phyloP scores from a whole-genome alignment of 2,888 invertebrate genomes.

The Pristionchus entomophagus region DNA sequence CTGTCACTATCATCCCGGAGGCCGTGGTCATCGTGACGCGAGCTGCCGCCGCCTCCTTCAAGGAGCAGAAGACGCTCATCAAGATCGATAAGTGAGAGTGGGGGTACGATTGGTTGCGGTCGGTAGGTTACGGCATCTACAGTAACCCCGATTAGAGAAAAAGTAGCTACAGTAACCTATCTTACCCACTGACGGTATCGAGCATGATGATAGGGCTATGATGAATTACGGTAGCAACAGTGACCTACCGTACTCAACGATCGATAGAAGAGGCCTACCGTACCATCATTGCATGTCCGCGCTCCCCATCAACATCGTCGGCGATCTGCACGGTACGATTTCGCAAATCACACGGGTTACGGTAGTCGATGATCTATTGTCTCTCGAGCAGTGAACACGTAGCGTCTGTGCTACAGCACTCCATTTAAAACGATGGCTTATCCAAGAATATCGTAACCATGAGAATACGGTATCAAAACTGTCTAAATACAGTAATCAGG shows the following conservation, averaged over 20 bases:
- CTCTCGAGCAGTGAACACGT: not conserved
- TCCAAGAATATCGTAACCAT: too few species aligned
- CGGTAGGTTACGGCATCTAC: not conserved
- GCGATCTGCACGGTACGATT: conserved; percentile 66
- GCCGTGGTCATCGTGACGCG: conserved; percentile 1
- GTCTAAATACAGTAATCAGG: conserved; percentile 40
- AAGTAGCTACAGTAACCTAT: not conserved
- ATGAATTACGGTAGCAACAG: too few species aligned
- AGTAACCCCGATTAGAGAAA: not conserved
- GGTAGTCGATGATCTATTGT: not conserved
- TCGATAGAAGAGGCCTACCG: too few species aligned
- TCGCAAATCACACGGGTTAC: too few species aligned
- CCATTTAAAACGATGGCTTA: too few species aligned
- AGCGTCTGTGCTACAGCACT: too few species aligned
- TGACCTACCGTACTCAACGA: too few species aligned
- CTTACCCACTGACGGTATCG: too few species aligned
- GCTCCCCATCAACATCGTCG: conserved; percentile 64
- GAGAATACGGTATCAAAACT: not conserved
- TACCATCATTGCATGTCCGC: not conserved
- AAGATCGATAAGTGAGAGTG: conserved; percentile 1
- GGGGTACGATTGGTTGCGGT: not conserved
- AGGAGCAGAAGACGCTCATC: conserved; percentile 27
- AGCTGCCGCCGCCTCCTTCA: conserved; percentile 2
- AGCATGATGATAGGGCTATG: too few species aligned
- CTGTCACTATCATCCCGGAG: not conserved